A percentile compares a stretch with the other conserved stretches of the same genome.
phyloP scores from a whole-genome alignment of 2,113 vertebrate genomes.

The Dipodomys stephensi region DNA sequence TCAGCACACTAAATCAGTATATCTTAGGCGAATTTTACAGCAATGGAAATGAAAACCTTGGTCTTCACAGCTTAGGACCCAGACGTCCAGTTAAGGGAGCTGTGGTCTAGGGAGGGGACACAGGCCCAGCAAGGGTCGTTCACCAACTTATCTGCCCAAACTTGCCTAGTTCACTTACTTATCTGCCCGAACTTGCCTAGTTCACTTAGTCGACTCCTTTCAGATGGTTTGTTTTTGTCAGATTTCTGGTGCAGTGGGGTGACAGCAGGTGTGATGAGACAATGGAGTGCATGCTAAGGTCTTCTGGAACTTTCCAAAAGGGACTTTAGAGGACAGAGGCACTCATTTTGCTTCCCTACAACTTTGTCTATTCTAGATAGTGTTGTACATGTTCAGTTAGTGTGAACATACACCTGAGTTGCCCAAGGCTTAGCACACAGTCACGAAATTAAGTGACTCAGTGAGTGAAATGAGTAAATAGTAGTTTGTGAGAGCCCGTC shows the following conservation, averaged over 20 bases:
- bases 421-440: neutral
- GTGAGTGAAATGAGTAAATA: neutral
- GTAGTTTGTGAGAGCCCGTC: conserved; percentile 17
- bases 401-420: neutral
- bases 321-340: neutral
- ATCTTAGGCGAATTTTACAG: neutral
- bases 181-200: conserved; percentile 11
- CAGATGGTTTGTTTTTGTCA: neutral
- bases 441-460: neutral
- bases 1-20: neutral
- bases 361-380: neutral
- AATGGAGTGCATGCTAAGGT: neutral
- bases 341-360: neutral
- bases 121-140: neutral
- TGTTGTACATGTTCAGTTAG: neutral
- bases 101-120: neutral
- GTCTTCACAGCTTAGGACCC: neutral
- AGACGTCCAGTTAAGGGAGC: neutral
- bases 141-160: conserved; percentile 10
- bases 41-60: conserved; percentile 4
- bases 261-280: neutral
- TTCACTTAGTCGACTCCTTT: neutral
- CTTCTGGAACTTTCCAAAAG: neutral
- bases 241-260: neutral
- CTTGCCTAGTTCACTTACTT: neutral